phyloP scores from a whole-genome alignment of 2,888 invertebrate genomes.

The Melolontha melolontha region DNA sequence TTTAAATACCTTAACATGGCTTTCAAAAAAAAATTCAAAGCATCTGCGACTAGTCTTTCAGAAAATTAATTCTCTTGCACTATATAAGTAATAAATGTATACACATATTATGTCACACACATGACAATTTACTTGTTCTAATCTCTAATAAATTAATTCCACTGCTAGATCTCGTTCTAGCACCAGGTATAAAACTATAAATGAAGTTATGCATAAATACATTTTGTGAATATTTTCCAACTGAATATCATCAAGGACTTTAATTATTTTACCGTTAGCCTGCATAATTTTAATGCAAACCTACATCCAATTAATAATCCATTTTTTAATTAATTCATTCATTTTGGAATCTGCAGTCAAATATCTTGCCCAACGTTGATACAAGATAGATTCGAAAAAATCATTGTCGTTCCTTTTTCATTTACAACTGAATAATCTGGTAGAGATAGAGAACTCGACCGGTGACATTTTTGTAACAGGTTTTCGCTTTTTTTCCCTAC shows the following conservation, averaged over 20 bases:
- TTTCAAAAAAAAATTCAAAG: neutral
- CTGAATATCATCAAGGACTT: slow-evolving; percentile 7
- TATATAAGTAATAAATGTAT: slow-evolving; percentile 16
- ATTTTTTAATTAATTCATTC: slow-evolving; percentile 14
- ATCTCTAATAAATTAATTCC: slow-evolving; percentile 31
- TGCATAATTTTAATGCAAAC: slow-evolving; percentile 26
- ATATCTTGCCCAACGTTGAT: slow-evolving; percentile 20
- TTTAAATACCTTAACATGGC: neutral
- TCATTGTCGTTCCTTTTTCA: neutral
- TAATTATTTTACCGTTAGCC: slow-evolving; percentile 27
- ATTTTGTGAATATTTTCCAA: slow-evolving; percentile 19
- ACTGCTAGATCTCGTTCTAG: slow-evolving; percentile 11
- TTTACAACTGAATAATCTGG: slow-evolving; percentile 15
- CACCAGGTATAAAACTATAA: slow-evolving; percentile 6
- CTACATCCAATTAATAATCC: slow-evolving; percentile 23
- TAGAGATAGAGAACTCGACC: slow-evolving; percentile 33
- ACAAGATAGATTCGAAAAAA: slow-evolving; percentile 28
- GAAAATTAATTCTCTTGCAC: slow-evolving; percentile 22
- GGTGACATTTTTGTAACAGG: slow-evolving; percentile 40
- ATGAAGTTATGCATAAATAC: slow-evolving; percentile 20
- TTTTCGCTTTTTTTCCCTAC: slow-evolving; percentile 25
- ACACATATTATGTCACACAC: slow-evolving; percentile 14
- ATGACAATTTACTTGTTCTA: slow-evolving; percentile 16
- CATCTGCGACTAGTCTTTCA: slow-evolving; percentile 3
- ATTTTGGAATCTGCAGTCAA: slow-evolving; percentile 15